Percentiles rank a stretch among this genome's conserved stretches.
phyloP scores from a whole-genome alignment of 2,888 invertebrate genomes.

The Lasioglossum villosulum region DNA sequence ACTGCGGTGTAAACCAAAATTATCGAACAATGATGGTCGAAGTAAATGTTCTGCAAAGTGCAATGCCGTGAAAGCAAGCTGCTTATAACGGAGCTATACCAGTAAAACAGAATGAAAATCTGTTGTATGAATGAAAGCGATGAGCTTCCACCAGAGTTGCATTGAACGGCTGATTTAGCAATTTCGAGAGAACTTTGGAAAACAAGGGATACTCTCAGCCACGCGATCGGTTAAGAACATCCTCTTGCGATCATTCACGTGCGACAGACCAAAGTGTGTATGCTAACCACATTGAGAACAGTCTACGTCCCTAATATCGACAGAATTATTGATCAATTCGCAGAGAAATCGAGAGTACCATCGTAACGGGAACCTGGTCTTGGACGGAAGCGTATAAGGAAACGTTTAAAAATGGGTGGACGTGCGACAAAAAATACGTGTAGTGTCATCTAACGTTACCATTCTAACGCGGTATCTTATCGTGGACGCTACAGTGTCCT shows the following conservation, averaged over 20 bases:
- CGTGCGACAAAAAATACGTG: conserved; percentile 43
- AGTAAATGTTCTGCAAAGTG: background rate
- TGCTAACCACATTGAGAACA: conserved; percentile 19
- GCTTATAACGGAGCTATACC: background rate
- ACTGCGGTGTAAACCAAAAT: background rate
- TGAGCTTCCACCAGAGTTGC: background rate
- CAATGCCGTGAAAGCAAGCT: background rate
- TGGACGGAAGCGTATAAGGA: conserved; percentile 20
- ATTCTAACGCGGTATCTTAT: conserved; percentile 20
- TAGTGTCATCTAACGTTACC: conserved; percentile 37
- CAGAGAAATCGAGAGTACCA: background rate
- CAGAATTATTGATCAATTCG: background rate
- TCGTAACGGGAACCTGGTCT: conserved; percentile 30
- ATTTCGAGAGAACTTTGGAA: background rate
- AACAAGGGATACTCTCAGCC: background rate
- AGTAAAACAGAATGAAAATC: background rate
- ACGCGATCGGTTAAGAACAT: background rate
- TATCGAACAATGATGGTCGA: background rate
- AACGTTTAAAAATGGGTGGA: background rate
- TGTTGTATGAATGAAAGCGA: background rate
- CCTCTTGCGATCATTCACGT: too few species aligned
- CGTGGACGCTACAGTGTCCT: conserved; percentile 19
- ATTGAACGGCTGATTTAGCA: background rate
- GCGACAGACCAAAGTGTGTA: background rate
- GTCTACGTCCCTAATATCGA: conserved; percentile 29